Evolutionary conservation across 2,888 invertebrate species (phyloP).

Genomic region (Heliconius charithonia): DNA sequence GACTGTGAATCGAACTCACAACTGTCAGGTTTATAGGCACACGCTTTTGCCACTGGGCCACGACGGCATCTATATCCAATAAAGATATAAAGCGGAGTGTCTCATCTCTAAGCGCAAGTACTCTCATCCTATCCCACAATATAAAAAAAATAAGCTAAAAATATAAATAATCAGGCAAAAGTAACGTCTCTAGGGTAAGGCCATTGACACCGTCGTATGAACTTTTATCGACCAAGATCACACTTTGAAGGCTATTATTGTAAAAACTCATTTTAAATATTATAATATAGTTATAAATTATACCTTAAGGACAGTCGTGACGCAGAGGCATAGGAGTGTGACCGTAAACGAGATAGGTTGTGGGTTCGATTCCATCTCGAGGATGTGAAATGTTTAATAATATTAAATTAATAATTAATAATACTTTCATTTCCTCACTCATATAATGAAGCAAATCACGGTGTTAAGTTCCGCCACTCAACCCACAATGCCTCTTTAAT

Average conservation of each 20-base stretch:
- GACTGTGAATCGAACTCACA: too few relatives aligned
- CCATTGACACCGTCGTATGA: slow-evolving; percentile 19
- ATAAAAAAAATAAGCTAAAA: neutral
- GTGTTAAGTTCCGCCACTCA: neutral
- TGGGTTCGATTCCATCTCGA: neutral
- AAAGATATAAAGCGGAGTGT: neutral
- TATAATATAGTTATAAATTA: neutral
- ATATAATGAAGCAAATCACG: too few relatives aligned
- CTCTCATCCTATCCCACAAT: neutral
- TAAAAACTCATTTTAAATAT: slow-evolving; percentile 21
- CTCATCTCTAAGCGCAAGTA: neutral
- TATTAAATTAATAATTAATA: too few relatives aligned
- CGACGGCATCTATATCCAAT: too few relatives aligned
- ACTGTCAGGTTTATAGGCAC: too few relatives aligned
- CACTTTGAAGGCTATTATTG: slow-evolving; percentile 3
- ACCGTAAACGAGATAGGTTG: neutral
- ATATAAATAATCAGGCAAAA: neutral
- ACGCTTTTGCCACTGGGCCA: too few relatives aligned
- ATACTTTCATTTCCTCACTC: too few relatives aligned
- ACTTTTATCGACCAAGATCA: slow-evolving; percentile 26
- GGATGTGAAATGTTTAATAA: neutral
- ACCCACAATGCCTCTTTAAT: neutral
- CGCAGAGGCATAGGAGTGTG: neutral
- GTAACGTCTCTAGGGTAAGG: slow-evolving; percentile 17
- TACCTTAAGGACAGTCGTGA: neutral